These are phyloP conservation scores for Tamandua tetradactyla DNA, from an alignment of 2,797 vertebrate genomes.

Conservation along the genomic window DNA sequence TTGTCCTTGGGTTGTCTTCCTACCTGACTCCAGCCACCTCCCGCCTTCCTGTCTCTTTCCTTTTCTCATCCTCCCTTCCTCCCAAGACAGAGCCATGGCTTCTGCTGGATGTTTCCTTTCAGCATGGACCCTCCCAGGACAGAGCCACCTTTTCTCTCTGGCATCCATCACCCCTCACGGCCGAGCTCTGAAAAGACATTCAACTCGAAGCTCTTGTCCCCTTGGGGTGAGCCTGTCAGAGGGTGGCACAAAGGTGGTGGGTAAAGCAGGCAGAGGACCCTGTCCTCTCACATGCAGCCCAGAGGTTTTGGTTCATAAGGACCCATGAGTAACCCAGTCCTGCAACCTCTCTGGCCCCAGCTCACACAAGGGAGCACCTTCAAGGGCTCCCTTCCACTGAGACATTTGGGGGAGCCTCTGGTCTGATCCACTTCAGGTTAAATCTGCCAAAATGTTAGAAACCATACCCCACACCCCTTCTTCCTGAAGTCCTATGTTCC, in stretches of 20 bases:
- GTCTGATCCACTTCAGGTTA: too few relatives aligned
- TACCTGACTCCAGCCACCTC: not conserved
- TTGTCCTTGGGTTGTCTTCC: not conserved
- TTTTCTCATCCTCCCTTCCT: not conserved
- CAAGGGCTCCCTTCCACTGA: not conserved
- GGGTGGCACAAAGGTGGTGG: not conserved
- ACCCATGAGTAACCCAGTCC: not conserved
- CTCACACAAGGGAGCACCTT: too few relatives aligned
- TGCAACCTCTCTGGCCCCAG: not conserved
- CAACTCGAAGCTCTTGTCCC: not conserved
- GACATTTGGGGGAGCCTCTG: not conserved
- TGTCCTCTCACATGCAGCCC: not conserved
- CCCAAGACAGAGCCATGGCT: not conserved
- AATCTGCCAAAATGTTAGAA: not conserved
- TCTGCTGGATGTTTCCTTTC: not conserved
- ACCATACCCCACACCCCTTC: not conserved
- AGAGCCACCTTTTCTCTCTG: not conserved
- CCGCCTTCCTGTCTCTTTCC: not conserved
- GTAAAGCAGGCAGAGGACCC: not conserved
- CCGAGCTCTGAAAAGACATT: not conserved
- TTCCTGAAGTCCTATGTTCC: not conserved
- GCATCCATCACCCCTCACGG: fast-evolving
- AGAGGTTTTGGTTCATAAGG: not conserved
- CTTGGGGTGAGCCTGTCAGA: not conserved
- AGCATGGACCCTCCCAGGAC: not conserved